phyloP scores from a whole-genome alignment of 2,888 invertebrate genomes.

The Drosophila sordidula region DNA sequence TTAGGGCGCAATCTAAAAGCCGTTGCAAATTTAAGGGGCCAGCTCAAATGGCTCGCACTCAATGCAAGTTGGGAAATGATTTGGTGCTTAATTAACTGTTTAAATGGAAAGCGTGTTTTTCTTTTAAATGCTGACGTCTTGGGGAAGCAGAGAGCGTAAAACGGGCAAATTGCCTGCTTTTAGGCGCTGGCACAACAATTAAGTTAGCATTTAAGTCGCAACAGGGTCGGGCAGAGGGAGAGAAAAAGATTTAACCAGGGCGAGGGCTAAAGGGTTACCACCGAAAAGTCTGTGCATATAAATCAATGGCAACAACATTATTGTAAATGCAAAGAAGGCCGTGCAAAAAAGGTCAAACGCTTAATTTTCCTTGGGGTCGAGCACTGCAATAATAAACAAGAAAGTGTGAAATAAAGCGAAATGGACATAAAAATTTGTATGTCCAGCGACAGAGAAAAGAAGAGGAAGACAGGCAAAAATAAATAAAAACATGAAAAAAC shows the following conservation, averaged over 20 bases:
- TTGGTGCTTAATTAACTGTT: conserved; percentile 74
- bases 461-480: conserved; percentile 11
- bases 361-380: conserved; percentile 62
- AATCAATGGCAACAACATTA: conserved; percentile 82
- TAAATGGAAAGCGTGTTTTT: conserved; percentile 64
- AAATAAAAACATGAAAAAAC: conserved; percentile 19
- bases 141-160: conserved; percentile 54
- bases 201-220: conserved; percentile 72
- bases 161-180: conserved; percentile 66
- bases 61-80: conserved; percentile 65
- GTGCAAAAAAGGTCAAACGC: conserved; percentile 71
- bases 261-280: conserved; percentile 34
- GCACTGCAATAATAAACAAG: conserved; percentile 76
- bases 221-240: conserved; percentile 23
- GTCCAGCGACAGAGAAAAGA: conserved; percentile 24
- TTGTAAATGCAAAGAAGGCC: conserved; percentile 51
- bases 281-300: conserved; percentile 61
- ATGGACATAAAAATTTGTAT: conserved; percentile 77
- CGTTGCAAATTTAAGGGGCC: conserved; percentile 1
- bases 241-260: conserved; percentile 2
- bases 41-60: conserved; percentile 47
- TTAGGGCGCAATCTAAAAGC: background rate
- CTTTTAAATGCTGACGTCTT: conserved; percentile 49
- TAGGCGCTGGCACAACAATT: conserved; percentile 71
- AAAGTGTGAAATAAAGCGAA: conserved; percentile 80